A percentile compares a stretch with the other conserved stretches of the same genome.
Evolutionary conservation across 1,140 invertebrate species (phyloP).

Genomic region (Drosophila murphyi): DNA sequence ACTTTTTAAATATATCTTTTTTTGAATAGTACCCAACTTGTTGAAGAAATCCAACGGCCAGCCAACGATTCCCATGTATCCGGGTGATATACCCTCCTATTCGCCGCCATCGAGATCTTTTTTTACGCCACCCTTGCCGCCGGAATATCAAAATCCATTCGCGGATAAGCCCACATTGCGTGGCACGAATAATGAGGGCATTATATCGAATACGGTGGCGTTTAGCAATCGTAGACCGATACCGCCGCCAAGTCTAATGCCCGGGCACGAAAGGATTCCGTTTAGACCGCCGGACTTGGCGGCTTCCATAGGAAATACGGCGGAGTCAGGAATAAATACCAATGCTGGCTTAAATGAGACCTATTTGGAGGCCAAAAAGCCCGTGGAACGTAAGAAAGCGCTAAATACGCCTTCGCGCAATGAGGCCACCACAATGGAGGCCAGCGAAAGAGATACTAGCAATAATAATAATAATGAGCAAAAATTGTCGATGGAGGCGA

Average conservation of each 20-base stretch:
- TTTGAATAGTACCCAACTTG: slow-evolving; percentile 76
- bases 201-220: slow-evolving; percentile 84
- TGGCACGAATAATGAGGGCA: slow-evolving; percentile 87
- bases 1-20: not conserved
- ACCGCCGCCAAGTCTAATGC: slow-evolving; percentile 90
- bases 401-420: too few relatives aligned
- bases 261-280: slow-evolving; percentile 91
- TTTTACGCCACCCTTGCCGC: slow-evolving; percentile 91
- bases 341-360: slow-evolving; percentile 21
- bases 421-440: not conserved
- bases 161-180: slow-evolving; percentile 92
- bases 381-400: slow-evolving; percentile 86
- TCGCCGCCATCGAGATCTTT: slow-evolving; percentile 90
- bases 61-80: slow-evolving; percentile 85
- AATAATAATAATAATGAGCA: slow-evolving; percentile 6
- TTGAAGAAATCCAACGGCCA: slow-evolving; percentile 84
- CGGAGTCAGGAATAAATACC: not conserved
- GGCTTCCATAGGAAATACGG: slow-evolving; percentile 31
- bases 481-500: not conserved
- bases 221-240: slow-evolving; percentile 89
- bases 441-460: not conserved
- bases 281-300: slow-evolving; percentile 87
- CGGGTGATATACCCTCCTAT: slow-evolving; percentile 90
- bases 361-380: slow-evolving; percentile 41
- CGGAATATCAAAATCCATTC: slow-evolving; percentile 92